phyloP scores from a whole-genome alignment of 1,140 invertebrate genomes.

The Venturia canescens region DNA sequence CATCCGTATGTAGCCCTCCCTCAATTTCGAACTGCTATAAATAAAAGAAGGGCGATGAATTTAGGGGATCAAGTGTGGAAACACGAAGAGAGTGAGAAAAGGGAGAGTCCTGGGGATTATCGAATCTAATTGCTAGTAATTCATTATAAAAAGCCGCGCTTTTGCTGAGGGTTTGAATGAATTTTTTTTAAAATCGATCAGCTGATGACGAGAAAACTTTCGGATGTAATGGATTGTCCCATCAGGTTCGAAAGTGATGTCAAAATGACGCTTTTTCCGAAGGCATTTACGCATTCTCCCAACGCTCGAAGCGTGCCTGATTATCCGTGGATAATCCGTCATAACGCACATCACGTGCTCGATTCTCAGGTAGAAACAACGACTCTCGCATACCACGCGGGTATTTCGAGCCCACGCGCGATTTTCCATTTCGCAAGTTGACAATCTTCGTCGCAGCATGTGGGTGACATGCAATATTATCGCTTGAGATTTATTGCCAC shows the following conservation, averaged over 20 bases:
- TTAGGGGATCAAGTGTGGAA: neutral
- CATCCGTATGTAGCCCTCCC: too few species aligned
- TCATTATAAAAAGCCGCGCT: too few species aligned
- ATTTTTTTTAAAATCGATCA: too few species aligned
- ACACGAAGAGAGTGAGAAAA: neutral
- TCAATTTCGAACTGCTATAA: neutral
- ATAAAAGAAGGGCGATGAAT: neutral
- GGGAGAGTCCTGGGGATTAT: neutral
- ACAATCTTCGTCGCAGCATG: slow-evolving; percentile 1
- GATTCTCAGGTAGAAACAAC: slow-evolving; percentile 26
- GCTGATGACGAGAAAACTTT: too few species aligned
- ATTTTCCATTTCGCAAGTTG: slow-evolving; percentile 33
- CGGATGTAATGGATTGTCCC: too few species aligned
- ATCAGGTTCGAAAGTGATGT: neutral
- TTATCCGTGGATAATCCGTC: slow-evolving; percentile 20
- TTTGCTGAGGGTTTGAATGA: too few species aligned
- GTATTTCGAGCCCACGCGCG: slow-evolving; percentile 28
- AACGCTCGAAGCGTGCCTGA: neutral
- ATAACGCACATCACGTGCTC: slow-evolving; percentile 4
- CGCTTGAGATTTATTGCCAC: slow-evolving; percentile 19
- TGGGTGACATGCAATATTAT: slow-evolving; percentile 23
- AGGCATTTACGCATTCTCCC: neutral
- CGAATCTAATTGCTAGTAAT: neutral
- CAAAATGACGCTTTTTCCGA: neutral
- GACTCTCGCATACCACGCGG: slow-evolving; percentile 26